Evolutionary conservation across 2,888 invertebrate genomes (phyloP), one percentile per base, ranked within the genome.

Genomic region (Pachycephus smyrnensis): DNA sequence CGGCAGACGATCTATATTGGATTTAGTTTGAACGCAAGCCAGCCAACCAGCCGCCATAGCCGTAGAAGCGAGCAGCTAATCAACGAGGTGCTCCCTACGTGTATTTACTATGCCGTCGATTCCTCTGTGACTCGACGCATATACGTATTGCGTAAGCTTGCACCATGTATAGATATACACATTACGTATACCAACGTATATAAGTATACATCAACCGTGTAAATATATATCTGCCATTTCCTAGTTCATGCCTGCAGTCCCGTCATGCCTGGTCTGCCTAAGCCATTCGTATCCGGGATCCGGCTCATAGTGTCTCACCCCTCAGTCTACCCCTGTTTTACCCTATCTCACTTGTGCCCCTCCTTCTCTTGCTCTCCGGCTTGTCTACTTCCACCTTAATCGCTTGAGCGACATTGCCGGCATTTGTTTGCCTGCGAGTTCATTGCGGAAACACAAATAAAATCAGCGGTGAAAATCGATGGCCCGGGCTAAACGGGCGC

Each of bases 41-140:
- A 77, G 73, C 40, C 73, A 37, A 32, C 82, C 80, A 86, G 78
- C 83, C 80, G 82, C 82, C 81, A 77, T 80, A 76, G 84, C 78
- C 83, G 84, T 83, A 84, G 84, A 84, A 87, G 84, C 86, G 88
- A 88, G 83, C 85, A 86, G 85, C 88, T 89, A 89, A 89, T 89
- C 88, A 89, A 88, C 87, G 86, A 77, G 82, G 79, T 79, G 81
- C 84, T 79, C 82, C 83, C 80, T 81, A 77, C 77, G 80, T 85
- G 84, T 88, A 86, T 88, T 88, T 87, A 84, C 88, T 81, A 80
- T 83, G 76, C 80, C 83, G 83, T 83, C 85, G 86, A 86, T 88
- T 85, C 82, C 84, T 84, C 81, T 76, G 82, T 80, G 83, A 73
- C 83, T 76, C 82, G 76, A 84, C 82, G 81, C 84, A 80, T 82